These are phyloP conservation scores for Frankliniella intonsa DNA, from an alignment of 2,888 invertebrate species.

Conservation along the genomic window DNA sequence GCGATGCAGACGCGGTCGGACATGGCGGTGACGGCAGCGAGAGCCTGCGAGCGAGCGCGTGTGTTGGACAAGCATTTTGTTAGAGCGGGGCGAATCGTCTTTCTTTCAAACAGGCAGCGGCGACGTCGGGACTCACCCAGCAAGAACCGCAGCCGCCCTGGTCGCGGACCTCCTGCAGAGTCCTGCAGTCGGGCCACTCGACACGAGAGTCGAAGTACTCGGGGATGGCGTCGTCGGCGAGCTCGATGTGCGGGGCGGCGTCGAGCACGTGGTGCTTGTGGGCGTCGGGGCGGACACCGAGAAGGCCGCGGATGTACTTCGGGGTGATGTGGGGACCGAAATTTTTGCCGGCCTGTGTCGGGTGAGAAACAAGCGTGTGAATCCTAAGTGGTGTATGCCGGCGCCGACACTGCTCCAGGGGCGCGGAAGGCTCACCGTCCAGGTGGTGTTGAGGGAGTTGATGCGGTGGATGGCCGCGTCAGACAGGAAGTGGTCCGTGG, in stretches of 20 bases:
- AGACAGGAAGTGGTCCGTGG: too few species aligned
- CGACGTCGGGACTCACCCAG: slow-evolving; percentile 56
- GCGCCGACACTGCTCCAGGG: too few species aligned
- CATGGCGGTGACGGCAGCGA: slow-evolving; percentile 88
- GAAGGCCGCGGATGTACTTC: neutral
- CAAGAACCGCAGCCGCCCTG: slow-evolving; percentile 92
- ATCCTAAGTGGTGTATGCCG: too few species aligned
- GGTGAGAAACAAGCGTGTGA: too few species aligned
- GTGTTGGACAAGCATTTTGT: too few species aligned
- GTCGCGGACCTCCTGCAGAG: slow-evolving; percentile 72
- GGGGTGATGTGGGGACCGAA: neutral
- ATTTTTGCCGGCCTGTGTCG: too few species aligned
- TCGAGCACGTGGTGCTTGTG: neutral
- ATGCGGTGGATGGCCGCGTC: too few species aligned
- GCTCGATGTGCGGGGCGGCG: neutral
- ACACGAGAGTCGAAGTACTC: slow-evolving; percentile 71
- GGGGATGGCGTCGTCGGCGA: slow-evolving; percentile 47
- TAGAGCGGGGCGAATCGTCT: too few species aligned
- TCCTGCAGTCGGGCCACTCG: slow-evolving; percentile 77
- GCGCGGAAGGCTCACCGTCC: too few species aligned
- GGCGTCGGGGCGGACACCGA: neutral
- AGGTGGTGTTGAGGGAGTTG: too few species aligned
- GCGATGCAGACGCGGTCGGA: slow-evolving; percentile 82
- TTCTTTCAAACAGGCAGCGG: too few species aligned
- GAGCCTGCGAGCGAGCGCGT: slow-evolving; percentile 67